Base-by-base conservation (phyloP, 2,888 invertebrate species). In the Eupithecia subumbrata region DNA sequence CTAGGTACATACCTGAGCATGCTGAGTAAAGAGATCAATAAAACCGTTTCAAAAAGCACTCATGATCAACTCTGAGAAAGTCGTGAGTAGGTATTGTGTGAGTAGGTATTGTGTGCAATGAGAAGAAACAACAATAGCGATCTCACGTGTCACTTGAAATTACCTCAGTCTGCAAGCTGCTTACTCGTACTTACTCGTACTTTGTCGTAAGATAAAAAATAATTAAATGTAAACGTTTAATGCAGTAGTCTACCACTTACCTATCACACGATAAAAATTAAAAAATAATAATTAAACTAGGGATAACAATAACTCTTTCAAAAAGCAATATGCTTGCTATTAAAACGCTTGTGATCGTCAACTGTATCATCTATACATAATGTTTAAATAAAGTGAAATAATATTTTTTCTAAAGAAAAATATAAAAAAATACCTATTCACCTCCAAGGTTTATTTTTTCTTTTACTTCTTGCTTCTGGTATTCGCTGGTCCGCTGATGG, bases 211-310 rank as follows among this genome's bases (percentile, higher is more conserved):
- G 77, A 70, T 76, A 78, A 81, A 78, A 60, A 72, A 43, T n/a
- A 64, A 48, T 22, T 30, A 70, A 80, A 77, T 74, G 71, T 82
- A 84, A 81, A 84, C 78, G 79, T 82, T 82, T 79, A 82, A 82
- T 77, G 71, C 80, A 84, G 82, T 84, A 84, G 79, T 81, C 86
- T 86, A 87, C 77, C 83, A 83, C 83, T 84, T 86, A 83, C 83
- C 84, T 86, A 86, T 76, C 68, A 80, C 78, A 82, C 80, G 74
- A 82, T 79, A 82, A 79, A 80, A 80, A 77, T n/a, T 76, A 74
- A 78, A 74, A 76, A 78, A 79, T 81, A 81, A 82, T 64, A 74
- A 78, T 75, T 75, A 76, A 79, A 78, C 78, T 72, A 78, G 71
- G 68, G 68, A 14, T 67, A 25, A 22, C 40, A 34, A 77, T 66